Conservation (phyloP, 53 echinoderm and acorn worm species). For the Arbacia lixula region DNA sequence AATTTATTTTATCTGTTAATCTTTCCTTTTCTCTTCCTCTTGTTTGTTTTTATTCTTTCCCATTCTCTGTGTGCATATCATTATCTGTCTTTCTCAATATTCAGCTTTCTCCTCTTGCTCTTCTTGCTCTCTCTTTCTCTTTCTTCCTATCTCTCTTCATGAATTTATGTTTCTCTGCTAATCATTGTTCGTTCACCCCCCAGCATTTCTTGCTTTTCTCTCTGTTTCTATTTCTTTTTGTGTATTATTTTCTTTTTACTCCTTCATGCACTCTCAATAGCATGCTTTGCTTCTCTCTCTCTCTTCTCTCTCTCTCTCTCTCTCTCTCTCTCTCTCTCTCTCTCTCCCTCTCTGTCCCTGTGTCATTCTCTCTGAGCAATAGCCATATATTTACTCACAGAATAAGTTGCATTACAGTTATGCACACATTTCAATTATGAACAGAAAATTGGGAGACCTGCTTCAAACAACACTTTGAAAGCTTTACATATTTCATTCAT, state of each 20-base stretch:
- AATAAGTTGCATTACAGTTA: background rate
- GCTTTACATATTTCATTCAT: too few relatives aligned
- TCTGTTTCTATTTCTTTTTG: background rate
- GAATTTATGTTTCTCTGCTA: too few relatives aligned
- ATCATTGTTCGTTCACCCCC: too few relatives aligned
- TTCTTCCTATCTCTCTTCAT: background rate
- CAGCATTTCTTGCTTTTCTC: too few relatives aligned
- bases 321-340: background rate
- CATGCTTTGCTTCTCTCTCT: too few relatives aligned
- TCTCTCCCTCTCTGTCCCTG: background rate
- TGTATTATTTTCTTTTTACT: too few relatives aligned
- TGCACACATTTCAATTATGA: conserved; percentile 1
- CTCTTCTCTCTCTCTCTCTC: background rate
- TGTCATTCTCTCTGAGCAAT: background rate
- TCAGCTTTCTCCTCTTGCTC: background rate
- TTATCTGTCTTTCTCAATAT: too few relatives aligned
- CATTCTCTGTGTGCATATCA: too few relatives aligned
- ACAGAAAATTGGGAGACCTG: conserved; percentile 1
- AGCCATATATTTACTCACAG: background rate
- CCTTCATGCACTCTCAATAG: too few relatives aligned
- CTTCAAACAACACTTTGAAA: too few relatives aligned
- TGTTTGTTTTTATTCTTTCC: background rate
- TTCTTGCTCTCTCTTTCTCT: background rate
- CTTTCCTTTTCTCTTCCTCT: background rate
- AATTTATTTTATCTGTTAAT: background rate